These are phyloP conservation scores for Trididemnum clinides DNA, from an alignment of 23 tunicate species.

Conservation along the genomic window DNA sequence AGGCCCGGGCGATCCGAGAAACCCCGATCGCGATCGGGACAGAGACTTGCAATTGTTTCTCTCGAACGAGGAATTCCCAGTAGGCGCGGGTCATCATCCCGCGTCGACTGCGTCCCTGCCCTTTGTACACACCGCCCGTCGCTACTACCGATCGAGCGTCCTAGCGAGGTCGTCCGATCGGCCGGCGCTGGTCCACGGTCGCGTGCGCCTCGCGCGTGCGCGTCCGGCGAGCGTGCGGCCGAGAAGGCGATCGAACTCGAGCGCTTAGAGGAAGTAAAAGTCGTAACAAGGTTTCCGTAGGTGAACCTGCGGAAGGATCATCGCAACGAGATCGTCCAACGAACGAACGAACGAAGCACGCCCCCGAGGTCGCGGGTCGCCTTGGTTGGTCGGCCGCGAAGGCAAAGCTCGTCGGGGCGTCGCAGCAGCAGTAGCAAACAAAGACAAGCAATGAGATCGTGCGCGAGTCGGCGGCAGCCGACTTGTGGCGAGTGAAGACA, in stretches of 20 bases:
- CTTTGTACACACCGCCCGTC: slow-evolving; percentile 88
- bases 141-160: slow-evolving; percentile 74
- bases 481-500: too few relatives aligned
- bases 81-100: slow-evolving; percentile 68
- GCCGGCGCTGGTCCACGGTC: not conserved
- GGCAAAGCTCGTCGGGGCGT: not conserved
- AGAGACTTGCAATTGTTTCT: slow-evolving; percentile 71
- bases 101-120: slow-evolving; percentile 90
- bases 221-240: too few relatives aligned
- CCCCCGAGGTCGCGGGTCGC: too few relatives aligned
- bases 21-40: slow-evolving; percentile 66
- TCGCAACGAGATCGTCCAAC: too few relatives aligned
- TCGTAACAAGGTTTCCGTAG: slow-evolving; percentile 64
- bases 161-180: slow-evolving; percentile 63
- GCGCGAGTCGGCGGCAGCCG: too few relatives aligned
- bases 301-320: slow-evolving; percentile 73
- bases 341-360: too few relatives aligned
- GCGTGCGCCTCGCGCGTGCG: not conserved
- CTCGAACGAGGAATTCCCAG: slow-evolving; percentile 75
- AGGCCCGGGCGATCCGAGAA: slow-evolving; percentile 61
- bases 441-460: too few relatives aligned
- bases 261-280: slow-evolving; percentile 52
- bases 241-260: slow-evolving; percentile 55
- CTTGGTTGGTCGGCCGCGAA: too few relatives aligned
- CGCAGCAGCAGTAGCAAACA: not conserved